Conservation (phyloP, 2,113 vertebrate species). For the Meriones unguiculatus region DNA sequence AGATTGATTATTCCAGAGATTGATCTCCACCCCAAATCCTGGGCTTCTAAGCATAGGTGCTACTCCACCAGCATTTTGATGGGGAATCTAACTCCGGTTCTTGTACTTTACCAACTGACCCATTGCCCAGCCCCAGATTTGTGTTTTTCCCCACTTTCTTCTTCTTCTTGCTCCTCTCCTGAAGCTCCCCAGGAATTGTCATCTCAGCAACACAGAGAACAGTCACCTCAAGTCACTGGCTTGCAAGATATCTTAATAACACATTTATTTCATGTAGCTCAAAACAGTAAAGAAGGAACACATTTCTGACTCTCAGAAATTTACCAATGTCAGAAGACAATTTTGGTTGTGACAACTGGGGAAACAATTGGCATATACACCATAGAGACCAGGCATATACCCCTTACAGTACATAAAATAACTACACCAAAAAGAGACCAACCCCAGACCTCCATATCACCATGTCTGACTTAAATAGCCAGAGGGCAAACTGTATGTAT, state of each 20-base stretch:
- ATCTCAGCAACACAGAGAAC: not conserved
- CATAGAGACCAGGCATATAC: not conserved
- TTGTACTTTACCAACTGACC: not conserved
- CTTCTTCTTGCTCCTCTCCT: slow-evolving; percentile 1
- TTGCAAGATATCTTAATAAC: not conserved
- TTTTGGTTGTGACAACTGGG: not conserved
- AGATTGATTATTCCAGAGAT: not conserved
- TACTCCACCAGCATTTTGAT: not conserved
- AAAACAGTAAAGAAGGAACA: not conserved
- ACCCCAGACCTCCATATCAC: not conserved
- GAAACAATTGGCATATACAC: not conserved
- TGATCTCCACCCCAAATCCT: not conserved
- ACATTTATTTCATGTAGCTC: not conserved
- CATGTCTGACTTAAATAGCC: not conserved
- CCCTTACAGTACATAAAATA: rapidly evolving
- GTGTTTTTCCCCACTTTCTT: slow-evolving; percentile 52
- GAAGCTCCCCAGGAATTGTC: not conserved
- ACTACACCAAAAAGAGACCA: too few species aligned
- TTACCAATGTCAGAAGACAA: not conserved
- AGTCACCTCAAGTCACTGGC: not conserved
- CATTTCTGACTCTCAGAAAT: not conserved
- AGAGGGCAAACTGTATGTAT: not conserved
- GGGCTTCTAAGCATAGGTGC: not conserved
- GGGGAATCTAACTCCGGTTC: not conserved
- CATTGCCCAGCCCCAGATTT: not conserved